Base-by-base conservation (phyloP, 2,888 invertebrate species). In the Drosophila emarginata region DNA sequence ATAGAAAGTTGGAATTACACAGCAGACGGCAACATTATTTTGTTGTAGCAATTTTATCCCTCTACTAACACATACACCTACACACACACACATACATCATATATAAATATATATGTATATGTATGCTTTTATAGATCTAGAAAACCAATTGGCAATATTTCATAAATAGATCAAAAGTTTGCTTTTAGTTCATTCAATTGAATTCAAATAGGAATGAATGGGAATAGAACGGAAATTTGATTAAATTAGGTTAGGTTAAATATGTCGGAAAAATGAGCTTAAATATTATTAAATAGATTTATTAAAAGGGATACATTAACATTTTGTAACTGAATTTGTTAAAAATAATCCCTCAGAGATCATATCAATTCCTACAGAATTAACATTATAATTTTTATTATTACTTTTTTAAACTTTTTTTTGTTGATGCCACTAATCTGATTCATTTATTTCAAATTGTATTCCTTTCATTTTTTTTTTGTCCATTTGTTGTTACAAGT, bases 391-490 rank as follows among this genome's bases (percentile, higher is more conserved):
- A 18, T 11, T 18, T 45, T 1, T 11, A 18, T 2, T 45, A 9
- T 1, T 6, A n/a, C n/a, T n/a, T n/a, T n/a, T 15, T 15, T 45
- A 18, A 11, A 9, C 6, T 5, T 26, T 1, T 26, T 26, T 45
- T 9, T 11, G 9, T 18, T 18, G 15, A 9, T 45, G 9, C 9
- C 40, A 18, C 37, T 9, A 18, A 45, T 18, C 5, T 45, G 21
- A 18, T 40, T 40, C 5, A 40, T 18, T 45, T 45, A 18, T 18
- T 45, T 11, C 15, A 40, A 40, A 45, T 45, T 45, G 9, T n/a
- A 37, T 37, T 12, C 15, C 15, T 50, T 51, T 18, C 66, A 39
- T 51, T 14, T 68, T 57, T 7, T 57, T 7, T 7, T n/a, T 57
- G n/a, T n/a, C n/a, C 21, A 39, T 26, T 5, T 5, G 1, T 26